Base-by-base conservation (phyloP, 2,113 vertebrate genomes). In the Diphyllodes magnificus region DNA sequence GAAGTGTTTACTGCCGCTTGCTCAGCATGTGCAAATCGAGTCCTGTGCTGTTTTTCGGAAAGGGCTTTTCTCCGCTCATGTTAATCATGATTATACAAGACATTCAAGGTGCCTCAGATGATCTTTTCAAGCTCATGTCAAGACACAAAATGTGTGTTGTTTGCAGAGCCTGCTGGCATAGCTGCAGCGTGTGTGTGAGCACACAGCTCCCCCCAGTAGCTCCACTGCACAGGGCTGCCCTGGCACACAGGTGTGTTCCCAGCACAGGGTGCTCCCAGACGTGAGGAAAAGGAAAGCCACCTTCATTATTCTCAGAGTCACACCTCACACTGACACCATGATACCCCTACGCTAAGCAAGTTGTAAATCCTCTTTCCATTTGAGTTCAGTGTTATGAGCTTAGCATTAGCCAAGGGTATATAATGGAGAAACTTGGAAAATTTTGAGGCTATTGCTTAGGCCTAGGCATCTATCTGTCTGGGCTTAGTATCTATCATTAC, bases 61-160 rank as follows among this genome's bases (percentile, higher is more conserved):
- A 88, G 59, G 75, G 56, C 49, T 93, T 93, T 95, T 77, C 63
- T 92, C 54, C 2, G 2, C 64, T 66, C 40, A 1, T 27, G 64
- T 83, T 92, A 73, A 90, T 91, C 71, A 17, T 30, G 60, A 66
- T 95, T 90, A 78, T 64, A 88, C 82, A 90, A 93, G 71, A 64
- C 1, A 0, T 82, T 88, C 84, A 54, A 54, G 78, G 54, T 88
- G 93, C 68, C 79, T 96, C 76, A 90, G 80, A 78, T 94, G 82
- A 90, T 83, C 92, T 94, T 73, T 86, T 60, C 85, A 65, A 83
- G 70, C 49, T 95, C 44, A 11, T 64, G 61, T 60, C 87, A 88
- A 80, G 70, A 57, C 53, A 51, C 2, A 1, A 88, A 75, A 57
- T 11, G 35, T 54, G 65, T 37, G 15, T 27, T 1, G 16, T 61